Conservation (phyloP, 2,888 invertebrate genomes). For the Eupithecia subfuscata region DNA sequence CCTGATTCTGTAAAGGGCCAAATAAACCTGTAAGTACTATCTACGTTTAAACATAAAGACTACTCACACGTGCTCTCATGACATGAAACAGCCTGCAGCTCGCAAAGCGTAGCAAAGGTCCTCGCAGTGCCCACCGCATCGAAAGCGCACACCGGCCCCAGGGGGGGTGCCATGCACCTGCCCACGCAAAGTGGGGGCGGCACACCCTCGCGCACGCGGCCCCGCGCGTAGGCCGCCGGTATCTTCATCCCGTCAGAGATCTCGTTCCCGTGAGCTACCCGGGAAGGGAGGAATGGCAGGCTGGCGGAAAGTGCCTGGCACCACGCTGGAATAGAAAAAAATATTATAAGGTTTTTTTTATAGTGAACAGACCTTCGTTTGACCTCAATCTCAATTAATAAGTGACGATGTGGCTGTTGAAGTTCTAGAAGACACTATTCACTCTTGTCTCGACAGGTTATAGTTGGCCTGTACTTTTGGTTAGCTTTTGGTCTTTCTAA, state of each 20-base stretch:
- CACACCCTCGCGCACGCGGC: slow-evolving; percentile 71
- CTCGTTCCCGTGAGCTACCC: slow-evolving; percentile 60
- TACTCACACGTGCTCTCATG: slow-evolving; percentile 84
- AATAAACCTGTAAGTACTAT: too few species aligned
- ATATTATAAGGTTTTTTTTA: neutral
- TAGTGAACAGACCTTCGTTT: too few species aligned
- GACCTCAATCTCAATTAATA: too few species aligned
- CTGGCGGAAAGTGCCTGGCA: slow-evolving; percentile 64
- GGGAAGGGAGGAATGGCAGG: slow-evolving; percentile 66
- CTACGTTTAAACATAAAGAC: slow-evolving; percentile 40
- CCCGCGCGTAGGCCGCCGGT: slow-evolving; percentile 58
- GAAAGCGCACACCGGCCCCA: slow-evolving; percentile 84
- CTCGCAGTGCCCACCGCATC: slow-evolving; percentile 82
- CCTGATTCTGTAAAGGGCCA: too few species aligned
- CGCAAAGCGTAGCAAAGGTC: slow-evolving; percentile 84
- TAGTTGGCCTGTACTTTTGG: too few species aligned
- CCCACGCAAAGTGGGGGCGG: slow-evolving; percentile 76
- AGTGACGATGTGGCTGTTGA: too few species aligned
- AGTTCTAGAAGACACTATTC: too few species aligned
- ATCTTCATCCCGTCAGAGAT: slow-evolving; percentile 50
- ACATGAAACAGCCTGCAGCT: slow-evolving; percentile 83
- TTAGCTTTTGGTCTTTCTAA: too few species aligned
- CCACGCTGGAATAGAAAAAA: slow-evolving; percentile 59
- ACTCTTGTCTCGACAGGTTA: too few species aligned
- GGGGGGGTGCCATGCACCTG: slow-evolving; percentile 68